Percentiles rank a stretch among this genome's conserved stretches.
Evolutionary conservation across 2,113 vertebrate species (phyloP).

Genomic region (human (Homo sapiens)): GRCh38 chr9:109948001-109948500

Average conservation of each 20-base stretch:
- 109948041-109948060: not conserved
- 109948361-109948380: not conserved
- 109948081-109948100: not conserved
- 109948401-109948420: conserved; percentile 62
- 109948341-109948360: not conserved
- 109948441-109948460: conserved; percentile 77
- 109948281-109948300: conserved; percentile 30
- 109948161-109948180: not conserved
- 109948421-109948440: conserved; percentile 65
- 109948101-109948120: conserved; percentile 34
- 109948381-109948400: conserved; percentile 57
- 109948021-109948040: not conserved
- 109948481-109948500: conserved; percentile 88
- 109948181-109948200: conserved; percentile 54
- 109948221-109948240: not conserved
- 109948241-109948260: conserved; percentile 30
- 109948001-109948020: not conserved
- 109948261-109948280: conserved; percentile 59
- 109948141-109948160: not conserved
- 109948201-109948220: not conserved
- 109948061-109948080: not conserved
- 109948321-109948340: conserved; percentile 59
- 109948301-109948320: conserved; percentile 45
- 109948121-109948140: conserved; percentile 24
- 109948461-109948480: conserved; percentile 83